Evolutionary conservation across 2,797 vertebrate species (phyloP).

Genomic region (Malurus splendens): DNA sequence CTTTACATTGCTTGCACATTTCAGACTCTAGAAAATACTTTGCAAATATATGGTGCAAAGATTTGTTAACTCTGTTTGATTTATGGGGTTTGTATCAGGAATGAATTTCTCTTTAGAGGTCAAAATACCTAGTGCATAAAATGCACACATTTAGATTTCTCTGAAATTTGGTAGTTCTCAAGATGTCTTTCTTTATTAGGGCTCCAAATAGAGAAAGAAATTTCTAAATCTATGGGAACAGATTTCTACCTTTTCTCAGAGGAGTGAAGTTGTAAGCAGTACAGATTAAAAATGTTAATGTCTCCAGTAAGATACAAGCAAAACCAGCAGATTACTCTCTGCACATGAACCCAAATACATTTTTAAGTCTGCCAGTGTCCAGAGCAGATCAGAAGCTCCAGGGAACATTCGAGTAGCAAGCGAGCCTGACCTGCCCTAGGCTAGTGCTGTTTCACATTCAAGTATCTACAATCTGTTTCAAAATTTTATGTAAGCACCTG

Average conservation of each 20-base stretch:
- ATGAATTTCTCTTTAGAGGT: not conserved
- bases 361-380: not conserved
- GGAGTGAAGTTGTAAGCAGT: not conserved
- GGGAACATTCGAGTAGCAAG: not conserved
- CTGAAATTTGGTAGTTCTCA: not conserved
- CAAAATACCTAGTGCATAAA: not conserved
- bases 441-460: not conserved
- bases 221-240: not conserved
- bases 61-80: not conserved
- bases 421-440: not conserved
- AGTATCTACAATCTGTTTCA: not conserved
- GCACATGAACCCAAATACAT: not conserved
- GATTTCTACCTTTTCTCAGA: not conserved
- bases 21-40: not conserved
- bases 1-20: not conserved
- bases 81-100: not conserved
- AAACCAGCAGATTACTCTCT: not conserved
- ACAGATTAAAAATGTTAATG: not conserved
- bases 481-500: not conserved
- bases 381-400: not conserved
- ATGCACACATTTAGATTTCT: not conserved
- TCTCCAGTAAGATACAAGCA: not conserved
- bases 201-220: fast-evolving
- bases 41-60: not conserved
- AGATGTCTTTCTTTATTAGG: not conserved